Evolutionary conservation across 2,888 invertebrate genomes (phyloP), one percentile per base, ranked within the genome.

Genomic region (Drosophila tripunctata): DNA sequence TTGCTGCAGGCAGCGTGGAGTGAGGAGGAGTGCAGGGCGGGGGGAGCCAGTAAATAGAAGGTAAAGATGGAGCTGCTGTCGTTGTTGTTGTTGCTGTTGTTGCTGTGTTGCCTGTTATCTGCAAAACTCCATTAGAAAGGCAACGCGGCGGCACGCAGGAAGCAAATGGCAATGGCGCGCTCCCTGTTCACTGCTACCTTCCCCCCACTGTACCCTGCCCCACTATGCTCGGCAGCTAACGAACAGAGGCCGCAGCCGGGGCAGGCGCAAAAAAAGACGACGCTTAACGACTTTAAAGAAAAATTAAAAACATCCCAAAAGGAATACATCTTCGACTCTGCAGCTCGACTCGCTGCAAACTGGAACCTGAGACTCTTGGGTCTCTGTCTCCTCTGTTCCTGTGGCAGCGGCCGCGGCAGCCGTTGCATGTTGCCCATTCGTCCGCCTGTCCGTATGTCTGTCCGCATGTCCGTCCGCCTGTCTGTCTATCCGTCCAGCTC

Each of bases 241-340:
- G 85, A 75, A 76, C 66, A 63, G 75, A 66, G 69, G 71, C 70
- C 48, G 67, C 70, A 58, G 50, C 51, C 35, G 40, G 33, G 24
- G 19, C 17, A 78, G 75, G 75, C 69, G 74, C 68, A 76, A 71
- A 66, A 70, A 71, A 80, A 76, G 77, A 85, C 74, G 83, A 75
- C 88, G 75, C 77, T 88, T 85, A 88, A 84, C 87, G 87, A 86
- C 81, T 81, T 85, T 84, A 84, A 84, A 78, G 81, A 80, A 88
- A 88, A 88, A 86, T 87, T 87, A 88, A 88, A 88, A 88, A 85
- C 87, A 81, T 88, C 88, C 88, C 78, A 81, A 88, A 87, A 87
- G 86, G 87, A 87, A 88, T 87, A 88, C 86, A 87, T 87, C 86
- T 88, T 87, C 75, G 57, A 24, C 48, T 67, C 10, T 15, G 48